Evolutionary conservation across 2,113 vertebrate species (phyloP).

Genomic region (Pithys albifrons): DNA sequence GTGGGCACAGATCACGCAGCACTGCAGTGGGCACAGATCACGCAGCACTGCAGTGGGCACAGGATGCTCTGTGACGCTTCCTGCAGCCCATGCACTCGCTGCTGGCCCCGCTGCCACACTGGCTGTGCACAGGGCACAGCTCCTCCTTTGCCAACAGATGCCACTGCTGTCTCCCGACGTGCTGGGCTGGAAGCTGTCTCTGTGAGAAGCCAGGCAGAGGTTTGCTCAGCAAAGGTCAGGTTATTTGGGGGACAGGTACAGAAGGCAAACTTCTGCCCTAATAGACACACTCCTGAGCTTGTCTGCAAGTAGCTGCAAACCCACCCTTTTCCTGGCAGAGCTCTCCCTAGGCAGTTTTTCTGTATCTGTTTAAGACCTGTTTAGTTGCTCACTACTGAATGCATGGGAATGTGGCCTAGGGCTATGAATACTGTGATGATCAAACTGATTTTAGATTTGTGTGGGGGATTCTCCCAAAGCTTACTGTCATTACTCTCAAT

Average conservation of each 20-base stretch:
- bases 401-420: slow-evolving; percentile 22
- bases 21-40: not conserved
- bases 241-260: not conserved
- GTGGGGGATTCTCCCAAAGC: slow-evolving; percentile 36
- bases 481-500: not conserved
- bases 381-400: slow-evolving; percentile 6
- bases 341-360: slow-evolving; percentile 18
- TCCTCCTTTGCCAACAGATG: not conserved
- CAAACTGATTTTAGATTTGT: slow-evolving; percentile 34
- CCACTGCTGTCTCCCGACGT: slow-evolving; percentile 11
- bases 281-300: not conserved
- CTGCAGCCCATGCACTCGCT: not conserved
- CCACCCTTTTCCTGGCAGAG: slow-evolving; percentile 11
- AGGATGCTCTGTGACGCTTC: not conserved
- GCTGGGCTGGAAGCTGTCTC: not conserved
- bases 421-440: slow-evolving; percentile 31
- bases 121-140: not conserved
- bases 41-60: not conserved
- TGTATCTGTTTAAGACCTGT: slow-evolving; percentile 45
- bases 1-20: not conserved
- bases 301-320: not conserved
- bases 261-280: not conserved
- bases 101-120: not conserved
- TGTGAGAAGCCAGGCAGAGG: not conserved
- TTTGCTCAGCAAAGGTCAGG: not conserved